These are phyloP conservation scores for Dallia pectoralis DNA, from an alignment of 2,797 vertebrate genomes.

Conservation along the genomic window DNA sequence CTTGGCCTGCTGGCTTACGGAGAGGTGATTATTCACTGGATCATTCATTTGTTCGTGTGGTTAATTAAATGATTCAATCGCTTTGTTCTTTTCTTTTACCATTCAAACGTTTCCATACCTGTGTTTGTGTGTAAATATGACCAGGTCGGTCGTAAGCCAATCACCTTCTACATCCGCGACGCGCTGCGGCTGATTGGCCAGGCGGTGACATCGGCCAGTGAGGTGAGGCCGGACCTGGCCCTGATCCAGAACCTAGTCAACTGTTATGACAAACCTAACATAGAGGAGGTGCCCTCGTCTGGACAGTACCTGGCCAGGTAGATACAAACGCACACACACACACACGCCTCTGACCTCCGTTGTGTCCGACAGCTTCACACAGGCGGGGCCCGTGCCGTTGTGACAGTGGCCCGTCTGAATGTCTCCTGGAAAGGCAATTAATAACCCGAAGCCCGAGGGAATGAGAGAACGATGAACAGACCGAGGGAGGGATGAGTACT, in stretches of 20 bases:
- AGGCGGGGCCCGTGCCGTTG: background rate
- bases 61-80: background rate
- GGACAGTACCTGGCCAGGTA: slow-evolving; percentile 84
- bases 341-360: background rate
- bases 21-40: slow-evolving; percentile 57
- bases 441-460: slow-evolving; percentile 59
- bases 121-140: background rate
- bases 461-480: background rate
- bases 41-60: background rate
- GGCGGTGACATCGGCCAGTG: slow-evolving; percentile 74
- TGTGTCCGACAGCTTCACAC: too few relatives aligned
- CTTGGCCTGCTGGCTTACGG: slow-evolving; percentile 86
- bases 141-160: slow-evolving; percentile 71
- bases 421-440: slow-evolving; percentile 73
- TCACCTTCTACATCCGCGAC: slow-evolving; percentile 87
- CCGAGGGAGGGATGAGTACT: slow-evolving; percentile 6
- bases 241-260: slow-evolving; percentile 75
- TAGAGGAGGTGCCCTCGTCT: slow-evolving; percentile 63
- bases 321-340: slow-evolving; percentile 32
- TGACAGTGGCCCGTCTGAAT: slow-evolving; percentile 47
- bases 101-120: background rate
- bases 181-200: slow-evolving; percentile 78
- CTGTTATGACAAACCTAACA: slow-evolving; percentile 73
- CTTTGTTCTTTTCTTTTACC: background rate
- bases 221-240: slow-evolving; percentile 65